These are phyloP conservation scores for Protaetia brevitarsis DNA, from an alignment of 1,140 invertebrate species.

Conservation along the genomic window DNA sequence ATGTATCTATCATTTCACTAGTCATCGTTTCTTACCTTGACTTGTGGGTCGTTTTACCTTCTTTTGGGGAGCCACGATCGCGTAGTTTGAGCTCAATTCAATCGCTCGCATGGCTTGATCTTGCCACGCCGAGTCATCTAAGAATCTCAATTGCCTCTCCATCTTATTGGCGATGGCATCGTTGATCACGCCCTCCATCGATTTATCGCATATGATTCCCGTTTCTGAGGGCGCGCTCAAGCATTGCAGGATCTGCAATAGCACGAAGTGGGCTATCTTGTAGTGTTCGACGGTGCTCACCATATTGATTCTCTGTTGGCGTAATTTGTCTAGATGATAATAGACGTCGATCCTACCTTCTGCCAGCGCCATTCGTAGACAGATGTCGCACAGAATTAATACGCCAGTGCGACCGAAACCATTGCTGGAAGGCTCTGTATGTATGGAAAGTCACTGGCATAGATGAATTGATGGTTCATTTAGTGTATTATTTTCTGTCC, in stretches of 20 bases:
- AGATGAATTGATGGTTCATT: too few species aligned
- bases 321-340: constrained; percentile 74
- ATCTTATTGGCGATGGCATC: constrained; percentile 19
- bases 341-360: constrained; percentile 76
- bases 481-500: too few species aligned
- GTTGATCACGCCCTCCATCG: constrained; percentile 28
- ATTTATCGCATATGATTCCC: constrained; percentile 33
- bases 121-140: constrained; percentile 35
- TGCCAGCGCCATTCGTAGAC: constrained; percentile 64
- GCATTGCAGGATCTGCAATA: constrained; percentile 40
- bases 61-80: constrained; percentile 31
- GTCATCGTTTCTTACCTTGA: constrained; percentile 30
- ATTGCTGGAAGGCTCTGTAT: constrained; percentile 55
- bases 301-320: constrained; percentile 70
- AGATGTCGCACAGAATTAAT: constrained; percentile 76
- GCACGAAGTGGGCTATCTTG: constrained; percentile 45
- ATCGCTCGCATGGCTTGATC: constrained; percentile 33
- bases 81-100: constrained; percentile 32
- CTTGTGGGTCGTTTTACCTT: constrained; percentile 28
- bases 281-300: constrained; percentile 54
- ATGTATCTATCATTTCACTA: constrained; percentile 36
- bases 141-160: constrained; percentile 35
- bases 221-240: constrained; percentile 37
- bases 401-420: constrained; percentile 86
- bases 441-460: too few species aligned